Evolutionary conservation across 2,888 invertebrate species (phyloP), one percentile per base, ranked within the genome.

Genomic region (Dasysyrphus tricinctus): DNA sequence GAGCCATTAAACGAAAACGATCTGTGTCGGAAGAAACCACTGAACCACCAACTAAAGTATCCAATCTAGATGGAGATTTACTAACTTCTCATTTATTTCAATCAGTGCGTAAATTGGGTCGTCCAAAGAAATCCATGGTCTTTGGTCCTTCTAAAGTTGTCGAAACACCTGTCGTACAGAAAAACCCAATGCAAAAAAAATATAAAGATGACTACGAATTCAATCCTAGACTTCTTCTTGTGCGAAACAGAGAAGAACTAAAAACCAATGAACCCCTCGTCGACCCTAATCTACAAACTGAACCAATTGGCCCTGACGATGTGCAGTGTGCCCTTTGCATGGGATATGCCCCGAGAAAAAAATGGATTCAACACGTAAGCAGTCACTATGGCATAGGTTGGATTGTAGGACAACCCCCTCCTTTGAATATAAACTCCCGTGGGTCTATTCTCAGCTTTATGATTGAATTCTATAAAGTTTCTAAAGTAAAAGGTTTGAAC

Each of bases 301-400:
- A 49, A 16, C 39, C 57, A 16, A 47, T 54, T 7, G 37, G 37
- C 24, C 49, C 54, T 37, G 54, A 70, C 29, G 85, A 88, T 49
- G 56, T 90, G 3, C 90, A 90, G 42, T 93, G 92, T 88, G 92
- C 91, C 0, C 81, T 92, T 9, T 92, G 92, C 73, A 88, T 91
- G 34, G 88, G 74, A 3, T 88, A 88, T n/a, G 84, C 89, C 9
- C 47, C 56, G 0, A 76, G 86, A 14, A 49, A 59, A 0, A 72
- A 82, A 5, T 92, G 91, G 91, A 54, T 67, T 2, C n/a, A 59
- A 0, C 92, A 92, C 80, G 32, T 91, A 14, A 77, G 88, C 5
- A 85, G 88, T 47, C 92, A 92, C 87, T 92, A 92, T 77, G 93
- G 92, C 34, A 74, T 93, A 8, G 92, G 92, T 5, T 92, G 92